Conservation (phyloP, 92 coral and sea anemone genomes). For the Zoanthus sansibaricus region DNA sequence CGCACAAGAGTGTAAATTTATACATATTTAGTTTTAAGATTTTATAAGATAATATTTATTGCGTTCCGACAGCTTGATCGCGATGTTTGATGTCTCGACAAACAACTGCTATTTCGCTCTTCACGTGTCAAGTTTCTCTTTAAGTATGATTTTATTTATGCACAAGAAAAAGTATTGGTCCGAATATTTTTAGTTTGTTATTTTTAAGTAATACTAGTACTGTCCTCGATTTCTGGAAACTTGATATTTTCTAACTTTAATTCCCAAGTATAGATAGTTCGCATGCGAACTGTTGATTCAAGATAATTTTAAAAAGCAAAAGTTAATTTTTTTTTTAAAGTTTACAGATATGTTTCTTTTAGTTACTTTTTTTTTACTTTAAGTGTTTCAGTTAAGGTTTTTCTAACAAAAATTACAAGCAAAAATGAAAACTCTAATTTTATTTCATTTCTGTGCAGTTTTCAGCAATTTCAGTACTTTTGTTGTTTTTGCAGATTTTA, state of each 20-base stretch:
- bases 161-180: slow-evolving; percentile 3
- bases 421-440: too few relatives aligned
- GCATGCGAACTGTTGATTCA: neutral
- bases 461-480: too few relatives aligned
- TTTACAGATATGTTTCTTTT: too few relatives aligned
- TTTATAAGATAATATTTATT: slow-evolving; percentile 37
- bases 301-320: neutral
- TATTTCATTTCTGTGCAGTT: too few relatives aligned
- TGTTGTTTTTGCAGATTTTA: too few relatives aligned
- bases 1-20: slow-evolving; percentile 12
- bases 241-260: neutral
- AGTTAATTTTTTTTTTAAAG: too few relatives aligned
- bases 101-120: neutral
- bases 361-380: too few relatives aligned
- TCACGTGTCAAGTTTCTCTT: slow-evolving; percentile 19
- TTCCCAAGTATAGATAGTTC: neutral
- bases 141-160: neutral
- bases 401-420: too few relatives aligned
- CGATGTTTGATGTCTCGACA: slow-evolving; percentile 4
- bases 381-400: too few relatives aligned
- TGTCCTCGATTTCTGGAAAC: neutral
- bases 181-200: slow-evolving; percentile 34
- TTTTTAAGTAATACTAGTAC: neutral
- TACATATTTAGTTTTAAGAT: slow-evolving; percentile 7
- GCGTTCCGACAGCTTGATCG: neutral